phyloP scores from a whole-genome alignment of 2,797 vertebrate species.

The Micromesistius poutassou region DNA sequence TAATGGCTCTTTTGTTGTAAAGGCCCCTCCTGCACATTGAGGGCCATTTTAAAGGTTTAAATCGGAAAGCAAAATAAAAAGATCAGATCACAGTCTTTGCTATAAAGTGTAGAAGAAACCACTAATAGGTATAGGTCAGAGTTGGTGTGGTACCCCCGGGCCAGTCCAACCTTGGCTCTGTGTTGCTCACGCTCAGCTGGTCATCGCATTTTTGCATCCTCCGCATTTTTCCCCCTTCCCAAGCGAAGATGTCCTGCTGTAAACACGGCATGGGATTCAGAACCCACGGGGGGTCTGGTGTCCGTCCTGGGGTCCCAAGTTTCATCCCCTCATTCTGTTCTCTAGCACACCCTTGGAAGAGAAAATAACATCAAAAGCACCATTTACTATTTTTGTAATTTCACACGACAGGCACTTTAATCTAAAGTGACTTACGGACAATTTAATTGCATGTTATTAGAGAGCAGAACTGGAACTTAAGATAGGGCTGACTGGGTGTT shows the following conservation, averaged over 20 bases:
- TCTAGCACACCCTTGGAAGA: neutral
- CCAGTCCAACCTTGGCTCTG: neutral
- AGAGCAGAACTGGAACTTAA: neutral
- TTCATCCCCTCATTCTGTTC: neutral
- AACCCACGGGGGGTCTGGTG: neutral
- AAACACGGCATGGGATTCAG: constrained; percentile 19
- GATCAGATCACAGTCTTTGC: neutral
- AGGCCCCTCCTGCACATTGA: neutral
- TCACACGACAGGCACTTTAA: neutral
- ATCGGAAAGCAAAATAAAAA: neutral
- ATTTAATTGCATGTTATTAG: neutral
- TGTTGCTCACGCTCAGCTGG: constrained; percentile 22
- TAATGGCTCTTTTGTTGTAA: neutral
- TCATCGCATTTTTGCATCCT: constrained; percentile 19
- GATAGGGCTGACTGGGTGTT: neutral
- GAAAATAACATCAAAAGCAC: neutral
- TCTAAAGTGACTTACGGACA: neutral
- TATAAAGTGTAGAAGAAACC: neutral
- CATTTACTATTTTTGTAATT: neutral
- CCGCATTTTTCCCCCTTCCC: neutral
- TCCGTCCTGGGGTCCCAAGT: neutral
- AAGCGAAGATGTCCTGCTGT: constrained; percentile 8
- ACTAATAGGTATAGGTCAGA: neutral
- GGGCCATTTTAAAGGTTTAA: neutral
- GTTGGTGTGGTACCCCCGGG: neutral